Base-by-base conservation (phyloP, 2,888 invertebrate genomes). In the Conus canariensis region DNA sequence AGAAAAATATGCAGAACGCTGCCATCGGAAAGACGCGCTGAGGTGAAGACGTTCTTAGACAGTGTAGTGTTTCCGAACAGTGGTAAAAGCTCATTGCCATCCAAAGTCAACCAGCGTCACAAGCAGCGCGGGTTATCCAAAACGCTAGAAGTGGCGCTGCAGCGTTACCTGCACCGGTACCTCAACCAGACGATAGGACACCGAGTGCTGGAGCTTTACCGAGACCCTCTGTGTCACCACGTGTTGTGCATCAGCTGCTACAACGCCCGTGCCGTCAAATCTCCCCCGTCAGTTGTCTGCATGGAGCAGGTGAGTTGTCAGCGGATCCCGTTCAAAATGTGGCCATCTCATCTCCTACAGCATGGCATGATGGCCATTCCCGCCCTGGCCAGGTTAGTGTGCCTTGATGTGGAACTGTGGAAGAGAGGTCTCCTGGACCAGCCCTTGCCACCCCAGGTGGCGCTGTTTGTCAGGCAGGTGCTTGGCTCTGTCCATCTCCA, bases 131-230 rank as follows among this genome's bases (percentile, higher is more conserved):
- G 30, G 64, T n/a, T 59, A 10, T 89, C 89, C 58, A 85, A 58
- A 25, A 89, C 89, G 1, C 45, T 89, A 5, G 85, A 89, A 45
- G 89, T 83, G n/a, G 64, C 89, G 1, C 14, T 89, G 19, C 85
- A 89, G 85, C 89, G 89, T 45, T 89, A 89, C 64, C 64, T 70
- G 3, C 89, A 89, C 85, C 25, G 89, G n/a, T 60, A 56, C 58
- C 70, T 89, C 9, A 85, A 89, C 25, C 25, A 25, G 30, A 60
- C 59, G 58, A n/a, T 85, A 8, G 67, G 89, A 14, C 6, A 45
- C 9, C 60, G 85, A 30, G 89, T 89, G 16, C 59, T 89, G n/a
- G 10, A 25, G 25, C 25, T 89, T n/a, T 89, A 89, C 89, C 19
- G 10, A 3, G 82, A 89, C 58, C 85, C 70, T 19, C 19, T 45